A percentile compares a stretch with the other conserved stretches of the same genome.
Evolutionary conservation across 2,113 vertebrate species (phyloP).

Genomic region (Ia io): DNA sequence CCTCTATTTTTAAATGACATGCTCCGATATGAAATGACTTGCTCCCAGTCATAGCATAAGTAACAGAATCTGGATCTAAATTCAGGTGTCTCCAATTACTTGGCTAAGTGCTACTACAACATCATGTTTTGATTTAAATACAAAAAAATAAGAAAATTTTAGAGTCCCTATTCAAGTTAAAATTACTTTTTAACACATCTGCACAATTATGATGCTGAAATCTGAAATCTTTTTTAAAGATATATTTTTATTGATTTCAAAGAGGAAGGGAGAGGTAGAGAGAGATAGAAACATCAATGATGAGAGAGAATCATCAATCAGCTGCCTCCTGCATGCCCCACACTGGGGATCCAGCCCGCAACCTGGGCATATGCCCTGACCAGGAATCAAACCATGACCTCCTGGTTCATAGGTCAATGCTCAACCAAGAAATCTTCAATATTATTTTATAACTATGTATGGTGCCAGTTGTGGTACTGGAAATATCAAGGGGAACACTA

Average conservation of each 20-base stretch:
- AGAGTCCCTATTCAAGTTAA: neutral
- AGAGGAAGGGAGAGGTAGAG: too few relatives aligned
- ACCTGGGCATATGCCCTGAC: too few relatives aligned
- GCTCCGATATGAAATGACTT: neutral
- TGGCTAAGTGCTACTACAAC: neutral
- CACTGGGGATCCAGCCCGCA: too few relatives aligned
- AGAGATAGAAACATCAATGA: too few relatives aligned
- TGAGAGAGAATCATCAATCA: too few relatives aligned
- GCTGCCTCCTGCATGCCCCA: too few relatives aligned
- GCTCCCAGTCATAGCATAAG: neutral
- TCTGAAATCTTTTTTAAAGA: neutral
- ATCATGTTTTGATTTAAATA: neutral
- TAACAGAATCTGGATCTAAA: conserved; percentile 10
- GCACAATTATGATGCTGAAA: neutral
- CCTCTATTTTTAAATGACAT: conserved; percentile 40
- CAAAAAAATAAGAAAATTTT: neutral
- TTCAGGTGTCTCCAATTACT: neutral
- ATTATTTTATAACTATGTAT: neutral
- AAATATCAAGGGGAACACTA: neutral
- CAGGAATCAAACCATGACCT: too few relatives aligned
- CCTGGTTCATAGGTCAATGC: too few relatives aligned
- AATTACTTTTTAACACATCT: neutral
- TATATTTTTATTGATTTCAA: too few relatives aligned
- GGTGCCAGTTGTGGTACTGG: neutral
- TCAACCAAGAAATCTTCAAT: neutral